Evolutionary conservation across 1,140 invertebrate genomes (phyloP), one percentile per base, ranked within the genome.

Genomic region (Cydia amplana): DNA sequence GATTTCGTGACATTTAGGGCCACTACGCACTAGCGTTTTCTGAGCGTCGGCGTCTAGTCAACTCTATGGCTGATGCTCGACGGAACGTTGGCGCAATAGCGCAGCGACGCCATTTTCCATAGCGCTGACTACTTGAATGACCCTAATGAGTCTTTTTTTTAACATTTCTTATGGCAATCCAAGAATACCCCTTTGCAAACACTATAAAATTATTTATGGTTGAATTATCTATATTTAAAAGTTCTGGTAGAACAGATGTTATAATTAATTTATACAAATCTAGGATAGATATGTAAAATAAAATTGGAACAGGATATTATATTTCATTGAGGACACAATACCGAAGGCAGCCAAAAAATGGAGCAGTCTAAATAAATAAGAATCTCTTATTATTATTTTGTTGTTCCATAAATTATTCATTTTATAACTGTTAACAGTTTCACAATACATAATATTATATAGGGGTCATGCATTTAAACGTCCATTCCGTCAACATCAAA

Each of bases 221-320:
- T 70, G 65, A 18, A 43, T 70, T 70, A 70, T 36, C 65, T 70
- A 70, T 70, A 67, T 70, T 36, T 36, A 36, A 60, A 70, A 36
- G 28, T 40, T 70, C n/a, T 36, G 65, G 65, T 70, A 70, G 32
- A 43, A 1, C 65, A 23, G 18, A 20, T 36, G 65, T 70, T 70
- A 40, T 36, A 70, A 32, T 70, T 43, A 70, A n/a, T 70, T 70
- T 40, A 43, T 36, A 70, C 36, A 36, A 70, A 2, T 70, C 16
- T 18, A 70, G 18, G 32, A 70, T 70, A 70, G 36, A 40, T 70
- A 43, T 70, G 36, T 40, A 12, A 67, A 70, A 70, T 16, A 70
- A 70, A 40, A 70, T 70, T 36, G 28, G 0, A 43, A 70, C 65
- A 9, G 36, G 32, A 70, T 36, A 70, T 36, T 12, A 60, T 23